Base-by-base conservation (phyloP, 2,888 invertebrate genomes). In the Elysia crispata region DNA sequence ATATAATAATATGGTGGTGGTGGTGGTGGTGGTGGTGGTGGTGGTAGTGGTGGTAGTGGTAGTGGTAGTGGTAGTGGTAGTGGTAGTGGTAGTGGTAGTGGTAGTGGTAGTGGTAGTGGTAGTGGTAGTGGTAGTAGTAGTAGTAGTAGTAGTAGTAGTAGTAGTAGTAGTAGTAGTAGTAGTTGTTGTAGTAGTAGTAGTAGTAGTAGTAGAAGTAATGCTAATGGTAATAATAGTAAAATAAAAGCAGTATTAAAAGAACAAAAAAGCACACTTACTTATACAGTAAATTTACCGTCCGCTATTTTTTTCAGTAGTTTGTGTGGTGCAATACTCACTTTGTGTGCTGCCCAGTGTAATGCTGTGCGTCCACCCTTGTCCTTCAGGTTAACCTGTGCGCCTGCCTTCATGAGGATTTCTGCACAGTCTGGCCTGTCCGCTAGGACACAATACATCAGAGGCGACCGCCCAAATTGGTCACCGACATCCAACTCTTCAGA, bases 271-370 rank as follows among this genome's bases (percentile, higher is more conserved):
- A n/a, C n/a, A n/a, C n/a, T n/a, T n/a, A n/a, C n/a, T n/a, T n/a
- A n/a, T n/a, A n/a, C n/a, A n/a, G n/a, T n/a, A n/a, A n/a, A n/a
- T n/a, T n/a, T n/a, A n/a, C n/a, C n/a, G n/a, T n/a, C n/a, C n/a
- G n/a, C n/a, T n/a, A n/a, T n/a, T n/a, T n/a, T n/a, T n/a, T n/a
- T n/a, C n/a, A n/a, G n/a, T n/a, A n/a, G n/a, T n/a, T n/a, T n/a
- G n/a, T n/a, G n/a, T n/a, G n/a, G n/a, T n/a, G 6, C 13, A 20
- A 15, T 54, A 69, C 23, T 74, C 81, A 91, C 92, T 87, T 92
- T 92, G 81, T 91, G 90, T 23, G 91, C 90, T 28, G 92, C 91
- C 91, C 92, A 92, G 84, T 92, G 92, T 5, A 92, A 85, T 5
- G 92, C 91, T 15, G 92, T 91, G 28, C 91, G 86, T 0, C 92